Base-by-base conservation (phyloP, 2,113 vertebrate genomes). In the Bambusicola thoracicus region DNA sequence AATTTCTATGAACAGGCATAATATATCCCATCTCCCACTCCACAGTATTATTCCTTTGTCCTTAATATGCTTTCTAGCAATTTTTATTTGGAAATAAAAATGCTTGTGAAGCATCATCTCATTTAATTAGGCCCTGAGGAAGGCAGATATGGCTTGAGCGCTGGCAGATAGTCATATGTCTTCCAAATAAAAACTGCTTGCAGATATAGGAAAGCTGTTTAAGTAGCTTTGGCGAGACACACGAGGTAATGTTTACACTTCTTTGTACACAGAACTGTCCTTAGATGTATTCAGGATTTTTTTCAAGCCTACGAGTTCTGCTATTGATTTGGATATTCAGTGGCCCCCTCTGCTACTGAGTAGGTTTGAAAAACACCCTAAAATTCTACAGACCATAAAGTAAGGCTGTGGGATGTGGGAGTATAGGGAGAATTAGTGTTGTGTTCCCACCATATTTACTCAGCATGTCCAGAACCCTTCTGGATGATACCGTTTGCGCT, bases 1-100 rank as follows among this genome's bases (percentile, higher is more conserved):
- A 70, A 90, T 73, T 59, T 87, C 85, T 63, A 11, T 75, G 58
- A 82, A 69, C 8, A 56, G 65, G 25, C 30, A 77, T 53, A 89
- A 88, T 63, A 67, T 19, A 81, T 61, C 53, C 6, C 61, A 87
- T 43, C 48, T 83, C 51, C 21, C 22, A 51, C 58, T 73, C 48
- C 38, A 75, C 58, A 79, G 75, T 96, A 74, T 65, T 88, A 29
- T 88, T 84, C 43, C 51, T 80, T 69, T 85, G 56, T 58, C 74
- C 72, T 49, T 84, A 92, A 89, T 73, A 85, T 34, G 43, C 27
- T 86, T 93, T 92, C 68, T 77, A 94, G 73, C 19, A 85, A 46
- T n/a, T 89, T 96, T 95, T 89, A 94, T 90, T 93, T 94, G 65
- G 76, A 95, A 95, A 91, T 92, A 48, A 81, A 92, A 96, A 51